Conservation (phyloP, 2,113 vertebrate species). For the Pseudorasbora parva region DNA sequence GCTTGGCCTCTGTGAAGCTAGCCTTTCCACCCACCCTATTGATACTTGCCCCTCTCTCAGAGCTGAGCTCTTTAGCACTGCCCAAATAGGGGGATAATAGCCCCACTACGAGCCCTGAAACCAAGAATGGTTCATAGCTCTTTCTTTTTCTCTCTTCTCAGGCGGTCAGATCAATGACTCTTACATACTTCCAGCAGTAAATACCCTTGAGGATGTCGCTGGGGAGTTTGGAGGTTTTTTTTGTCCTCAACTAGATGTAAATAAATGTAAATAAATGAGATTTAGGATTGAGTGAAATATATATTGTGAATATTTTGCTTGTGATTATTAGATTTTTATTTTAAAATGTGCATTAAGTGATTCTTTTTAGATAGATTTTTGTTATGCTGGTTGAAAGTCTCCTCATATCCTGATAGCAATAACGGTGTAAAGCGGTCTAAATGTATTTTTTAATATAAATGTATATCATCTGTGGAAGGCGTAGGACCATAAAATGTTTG, state of each 20-base stretch:
- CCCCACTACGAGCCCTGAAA: slow-evolving; percentile 41
- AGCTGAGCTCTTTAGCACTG: slow-evolving; percentile 49
- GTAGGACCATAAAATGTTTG: too few species aligned
- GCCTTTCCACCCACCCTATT: slow-evolving; percentile 53
- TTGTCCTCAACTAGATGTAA: background rate
- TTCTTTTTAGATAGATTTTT: too few species aligned
- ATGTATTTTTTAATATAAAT: too few species aligned
- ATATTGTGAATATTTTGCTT: background rate
- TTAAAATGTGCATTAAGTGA: background rate
- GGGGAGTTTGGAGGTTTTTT: slow-evolving; percentile 4
- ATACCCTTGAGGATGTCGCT: slow-evolving; percentile 27
- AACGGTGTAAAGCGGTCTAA: too few species aligned
- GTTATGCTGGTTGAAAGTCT: too few species aligned
- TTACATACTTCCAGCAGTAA: slow-evolving; percentile 38
- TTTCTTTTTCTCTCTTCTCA: slow-evolving; percentile 51
- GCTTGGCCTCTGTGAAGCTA: slow-evolving; percentile 42
- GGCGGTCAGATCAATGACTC: slow-evolving; percentile 44
- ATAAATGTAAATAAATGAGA: slow-evolving; percentile 15
- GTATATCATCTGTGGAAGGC: too few species aligned
- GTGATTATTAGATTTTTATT: background rate
- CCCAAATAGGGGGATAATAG: slow-evolving; percentile 47
- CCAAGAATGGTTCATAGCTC: slow-evolving; percentile 44
- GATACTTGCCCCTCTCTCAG: slow-evolving; percentile 44
- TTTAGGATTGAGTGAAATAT: background rate
- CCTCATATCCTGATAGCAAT: too few species aligned